Percentiles rank a stretch among this genome's conserved stretches.
Conservation (phyloP, 30 jellyfish, hydroid and myxozoan species). For the Cassiopea andromeda region DNA sequence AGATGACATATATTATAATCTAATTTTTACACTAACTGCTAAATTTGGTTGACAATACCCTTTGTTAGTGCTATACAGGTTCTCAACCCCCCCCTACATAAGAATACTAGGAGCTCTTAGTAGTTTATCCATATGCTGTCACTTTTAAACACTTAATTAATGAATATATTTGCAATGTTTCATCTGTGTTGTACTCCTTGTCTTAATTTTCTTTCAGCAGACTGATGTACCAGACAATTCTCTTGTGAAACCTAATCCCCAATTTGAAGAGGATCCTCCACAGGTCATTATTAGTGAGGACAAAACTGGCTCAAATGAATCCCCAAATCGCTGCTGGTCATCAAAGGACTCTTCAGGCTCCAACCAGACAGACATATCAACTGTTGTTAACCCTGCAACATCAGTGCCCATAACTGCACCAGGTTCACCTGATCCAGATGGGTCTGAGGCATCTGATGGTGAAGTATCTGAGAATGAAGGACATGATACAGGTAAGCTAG, state of each 20-base stretch:
- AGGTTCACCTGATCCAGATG: slow-evolving; percentile 97
- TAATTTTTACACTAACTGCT: too few relatives aligned
- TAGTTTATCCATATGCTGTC: too few relatives aligned
- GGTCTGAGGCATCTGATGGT: slow-evolving; percentile 83
- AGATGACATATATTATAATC: too few relatives aligned
- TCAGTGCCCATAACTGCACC: slow-evolving; percentile 99
- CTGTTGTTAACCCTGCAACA: slow-evolving; percentile 96
- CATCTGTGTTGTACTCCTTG: background rate
- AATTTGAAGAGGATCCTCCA: background rate
- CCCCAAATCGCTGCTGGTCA: slow-evolving; percentile 88
- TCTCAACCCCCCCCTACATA: too few relatives aligned
- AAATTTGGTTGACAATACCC: too few relatives aligned
- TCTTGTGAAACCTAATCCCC: background rate
- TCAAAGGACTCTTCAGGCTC: slow-evolving; percentile 93
- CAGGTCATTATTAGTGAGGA: slow-evolving; percentile 35
- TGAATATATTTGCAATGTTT: too few relatives aligned
- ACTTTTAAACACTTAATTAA: too few relatives aligned
- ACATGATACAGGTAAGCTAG: slow-evolving; percentile 3
- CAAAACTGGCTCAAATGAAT: slow-evolving; percentile 41
- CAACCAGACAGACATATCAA: slow-evolving; percentile 92
- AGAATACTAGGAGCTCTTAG: too few relatives aligned
- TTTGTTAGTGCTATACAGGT: too few relatives aligned
- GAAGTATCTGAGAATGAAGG: slow-evolving; percentile 60
- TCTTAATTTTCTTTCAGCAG: background rate
- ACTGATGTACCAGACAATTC: slow-evolving; percentile 4